Evolutionary conservation across 1,140 invertebrate species (phyloP).

Genomic region (Pachyrhynchus sulphureomaculatus): DNA sequence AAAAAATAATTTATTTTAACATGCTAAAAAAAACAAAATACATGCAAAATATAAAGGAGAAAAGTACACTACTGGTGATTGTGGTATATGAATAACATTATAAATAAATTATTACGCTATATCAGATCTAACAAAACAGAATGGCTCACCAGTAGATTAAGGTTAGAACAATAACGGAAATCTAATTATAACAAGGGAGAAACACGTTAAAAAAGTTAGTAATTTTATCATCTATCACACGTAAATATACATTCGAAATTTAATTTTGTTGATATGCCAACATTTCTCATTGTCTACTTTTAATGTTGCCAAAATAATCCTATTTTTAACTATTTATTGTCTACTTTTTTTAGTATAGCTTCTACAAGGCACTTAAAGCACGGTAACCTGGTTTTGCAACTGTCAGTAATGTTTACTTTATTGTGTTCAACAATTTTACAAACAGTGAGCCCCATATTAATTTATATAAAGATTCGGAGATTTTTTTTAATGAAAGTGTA

Average conservation of each 20-base stretch:
- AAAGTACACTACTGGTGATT: conserved; percentile 2
- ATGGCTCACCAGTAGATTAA: background rate
- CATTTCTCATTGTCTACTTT: too few relatives aligned
- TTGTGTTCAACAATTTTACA: too few relatives aligned
- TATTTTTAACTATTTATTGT: too few relatives aligned
- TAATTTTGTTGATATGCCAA: background rate
- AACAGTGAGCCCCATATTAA: too few relatives aligned
- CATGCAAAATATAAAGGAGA: conserved; percentile 19
- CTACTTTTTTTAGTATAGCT: too few relatives aligned
- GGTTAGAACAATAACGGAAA: background rate
- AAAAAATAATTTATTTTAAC: conserved; percentile 30
- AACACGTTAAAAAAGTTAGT: background rate
- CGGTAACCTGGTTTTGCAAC: too few relatives aligned
- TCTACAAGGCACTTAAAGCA: too few relatives aligned
- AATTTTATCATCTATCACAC: background rate
- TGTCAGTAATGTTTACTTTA: too few relatives aligned
- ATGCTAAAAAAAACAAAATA: conserved; percentile 32
- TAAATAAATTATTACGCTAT: background rate
- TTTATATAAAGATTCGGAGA: too few relatives aligned
- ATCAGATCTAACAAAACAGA: conserved; percentile 16
- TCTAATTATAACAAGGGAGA: background rate
- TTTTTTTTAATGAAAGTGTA: too few relatives aligned
- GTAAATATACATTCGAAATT: background rate
- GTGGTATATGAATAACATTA: background rate
- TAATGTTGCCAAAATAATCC: too few relatives aligned